A percentile compares a stretch with the other conserved stretches of the same genome.
These are phyloP conservation scores for Urechis unicinctus DNA, from an alignment of 2,888 invertebrate genomes.

Conservation along the genomic window DNA sequence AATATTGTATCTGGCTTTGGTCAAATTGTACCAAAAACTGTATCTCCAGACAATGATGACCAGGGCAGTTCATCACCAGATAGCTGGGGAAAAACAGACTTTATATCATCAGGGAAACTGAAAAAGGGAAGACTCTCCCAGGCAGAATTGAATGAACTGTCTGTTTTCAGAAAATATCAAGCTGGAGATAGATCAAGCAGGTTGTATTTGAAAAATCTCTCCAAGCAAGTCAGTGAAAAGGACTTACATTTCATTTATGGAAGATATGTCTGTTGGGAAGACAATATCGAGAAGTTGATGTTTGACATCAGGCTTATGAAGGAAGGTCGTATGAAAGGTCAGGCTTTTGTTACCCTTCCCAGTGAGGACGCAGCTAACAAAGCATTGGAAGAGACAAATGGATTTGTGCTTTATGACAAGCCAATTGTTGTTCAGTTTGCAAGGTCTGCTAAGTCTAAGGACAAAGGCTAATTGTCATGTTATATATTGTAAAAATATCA, in stretches of 20 bases:
- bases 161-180: constrained; percentile 80
- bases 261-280: constrained; percentile 57
- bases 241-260: constrained; percentile 67
- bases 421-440: constrained; percentile 88
- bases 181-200: constrained; percentile 74
- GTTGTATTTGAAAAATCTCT: constrained; percentile 86
- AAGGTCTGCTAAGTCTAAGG: constrained; percentile 50
- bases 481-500: too few relatives aligned
- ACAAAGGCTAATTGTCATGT: too few relatives aligned
- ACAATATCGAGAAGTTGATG: constrained; percentile 51
- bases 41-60: constrained; percentile 17
- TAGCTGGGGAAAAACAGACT: constrained; percentile 30
- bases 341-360: constrained; percentile 83
- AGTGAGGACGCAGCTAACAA: constrained; percentile 63
- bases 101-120: constrained; percentile 63
- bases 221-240: constrained; percentile 69
- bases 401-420: constrained; percentile 76
- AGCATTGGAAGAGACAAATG: constrained; percentile 80
- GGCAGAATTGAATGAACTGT: constrained; percentile 57
- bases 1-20: too few relatives aligned
- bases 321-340: constrained; percentile 93
- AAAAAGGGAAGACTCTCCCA: constrained; percentile 63
- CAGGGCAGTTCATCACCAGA: constrained; percentile 27
- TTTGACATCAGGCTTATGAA: constrained; percentile 78
- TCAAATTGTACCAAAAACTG: constrained; percentile 32